Conservation (phyloP, 2,888 invertebrate species). For the Deilephila elpenor region DNA sequence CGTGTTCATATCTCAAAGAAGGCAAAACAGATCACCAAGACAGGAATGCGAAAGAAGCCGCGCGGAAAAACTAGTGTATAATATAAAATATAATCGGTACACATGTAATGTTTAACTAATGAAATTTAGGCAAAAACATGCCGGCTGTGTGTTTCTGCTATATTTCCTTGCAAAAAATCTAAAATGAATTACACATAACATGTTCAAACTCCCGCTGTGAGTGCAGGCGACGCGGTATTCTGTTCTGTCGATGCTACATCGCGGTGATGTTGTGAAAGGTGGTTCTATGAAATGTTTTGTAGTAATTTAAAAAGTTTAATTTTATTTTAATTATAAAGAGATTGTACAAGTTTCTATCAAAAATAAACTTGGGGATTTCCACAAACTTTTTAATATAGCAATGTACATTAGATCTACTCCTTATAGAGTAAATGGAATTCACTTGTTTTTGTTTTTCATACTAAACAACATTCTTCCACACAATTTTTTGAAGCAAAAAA, state of each 20-base stretch:
- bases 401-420: too few relatives aligned
- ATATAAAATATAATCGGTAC: slow-evolving; percentile 27
- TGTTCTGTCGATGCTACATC: slow-evolving; percentile 32
- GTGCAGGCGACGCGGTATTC: slow-evolving; percentile 32
- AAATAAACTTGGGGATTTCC: too few relatives aligned
- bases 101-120: slow-evolving; percentile 30
- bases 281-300: too few relatives aligned
- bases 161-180: slow-evolving; percentile 38
- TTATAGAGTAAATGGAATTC: too few relatives aligned
- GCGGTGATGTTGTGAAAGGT: not conserved
- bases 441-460: too few relatives aligned
- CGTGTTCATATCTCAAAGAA: not conserved
- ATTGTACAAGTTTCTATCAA: too few relatives aligned
- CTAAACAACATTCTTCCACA: too few relatives aligned
- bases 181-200: slow-evolving; percentile 39
- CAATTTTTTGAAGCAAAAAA: too few relatives aligned
- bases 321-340: too few relatives aligned
- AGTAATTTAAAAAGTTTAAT: too few relatives aligned
- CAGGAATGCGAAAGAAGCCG: slow-evolving; percentile 12
- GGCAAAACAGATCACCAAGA: slow-evolving; percentile 1
- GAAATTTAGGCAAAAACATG: slow-evolving; percentile 29
- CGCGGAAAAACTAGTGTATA: slow-evolving; percentile 24
- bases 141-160: slow-evolving; percentile 34
- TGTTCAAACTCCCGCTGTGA: slow-evolving; percentile 38
- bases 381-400: too few relatives aligned